Conservation (phyloP, 2,888 invertebrate genomes). For the Trichopria drosophilae region DNA sequence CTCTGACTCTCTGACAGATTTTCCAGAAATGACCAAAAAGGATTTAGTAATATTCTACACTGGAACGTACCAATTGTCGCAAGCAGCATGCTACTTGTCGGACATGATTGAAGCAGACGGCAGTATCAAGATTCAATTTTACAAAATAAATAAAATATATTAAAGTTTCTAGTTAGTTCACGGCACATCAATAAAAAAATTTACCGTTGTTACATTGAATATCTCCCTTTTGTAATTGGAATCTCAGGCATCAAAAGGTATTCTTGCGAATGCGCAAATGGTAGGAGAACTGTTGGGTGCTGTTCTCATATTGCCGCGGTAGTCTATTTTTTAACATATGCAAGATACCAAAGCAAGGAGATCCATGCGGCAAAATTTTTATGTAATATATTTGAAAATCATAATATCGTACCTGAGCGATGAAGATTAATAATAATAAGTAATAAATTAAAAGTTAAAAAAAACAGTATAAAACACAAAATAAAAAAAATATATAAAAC, state of each 20-base stretch:
- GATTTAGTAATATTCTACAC: slow-evolving; percentile 11
- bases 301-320: slow-evolving; percentile 18
- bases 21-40: slow-evolving; percentile 17
- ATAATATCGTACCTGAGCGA: too few species aligned
- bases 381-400: too few species aligned
- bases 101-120: slow-evolving; percentile 20
- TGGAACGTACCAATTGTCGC: slow-evolving; percentile 11
- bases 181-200: slow-evolving; percentile 16
- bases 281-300: slow-evolving; percentile 10
- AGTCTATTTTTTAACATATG: slow-evolving; percentile 30
- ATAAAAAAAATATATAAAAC: too few species aligned
- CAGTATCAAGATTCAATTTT: slow-evolving; percentile 13
- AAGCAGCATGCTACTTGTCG: slow-evolving; percentile 10
- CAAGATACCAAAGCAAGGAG: too few species aligned
- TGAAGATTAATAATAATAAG: too few species aligned
- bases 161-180: slow-evolving; percentile 21
- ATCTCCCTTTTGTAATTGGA: slow-evolving; percentile 10
- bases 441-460: too few species aligned
- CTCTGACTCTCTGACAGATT: slow-evolving; percentile 17
- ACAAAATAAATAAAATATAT: slow-evolving; percentile 15
- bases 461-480: too few species aligned
- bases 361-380: too few species aligned
- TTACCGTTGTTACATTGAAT: slow-evolving; percentile 22
- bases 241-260: slow-evolving; percentile 1
- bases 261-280: slow-evolving; percentile 16